Percentiles rank a stretch among this genome's conserved stretches.
Conservation (phyloP, 2,113 vertebrate genomes). For the Aepyceros melampus region DNA sequence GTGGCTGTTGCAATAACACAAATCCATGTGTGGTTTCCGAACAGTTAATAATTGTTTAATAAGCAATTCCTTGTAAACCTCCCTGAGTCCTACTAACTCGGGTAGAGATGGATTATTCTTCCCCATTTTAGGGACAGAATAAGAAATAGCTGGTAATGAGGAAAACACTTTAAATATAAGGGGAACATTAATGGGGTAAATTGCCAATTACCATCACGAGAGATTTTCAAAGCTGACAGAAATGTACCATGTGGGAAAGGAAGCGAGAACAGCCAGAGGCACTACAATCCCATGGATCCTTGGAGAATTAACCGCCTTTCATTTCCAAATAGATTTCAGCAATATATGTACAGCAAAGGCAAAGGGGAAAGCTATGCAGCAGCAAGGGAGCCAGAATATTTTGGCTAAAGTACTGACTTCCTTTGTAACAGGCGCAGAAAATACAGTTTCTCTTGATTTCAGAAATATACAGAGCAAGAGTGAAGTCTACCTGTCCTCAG, state of each 20-base stretch:
- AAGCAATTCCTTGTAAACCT: slow-evolving; percentile 43
- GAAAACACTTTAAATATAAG: slow-evolving; percentile 53
- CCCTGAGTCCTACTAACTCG: not conserved
- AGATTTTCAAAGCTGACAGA: slow-evolving; percentile 57
- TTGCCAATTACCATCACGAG: slow-evolving; percentile 52
- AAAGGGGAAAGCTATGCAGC: not conserved
- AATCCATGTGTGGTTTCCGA: slow-evolving; percentile 60
- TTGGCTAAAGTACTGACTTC: slow-evolving; percentile 9
- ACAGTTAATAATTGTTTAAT: slow-evolving; percentile 71
- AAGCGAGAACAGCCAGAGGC: slow-evolving; percentile 37
- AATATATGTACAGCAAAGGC: slow-evolving; percentile 18
- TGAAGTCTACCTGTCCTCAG: not conserved
- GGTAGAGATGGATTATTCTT: slow-evolving; percentile 45
- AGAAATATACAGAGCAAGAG: not conserved
- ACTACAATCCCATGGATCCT: slow-evolving; percentile 27
- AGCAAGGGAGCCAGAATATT: slow-evolving; percentile 7
- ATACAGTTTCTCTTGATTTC: slow-evolving; percentile 21
- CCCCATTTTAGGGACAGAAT: slow-evolving; percentile 43
- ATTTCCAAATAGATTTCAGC: slow-evolving; percentile 55
- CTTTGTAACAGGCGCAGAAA: not conserved
- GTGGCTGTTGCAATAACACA: slow-evolving; percentile 50
- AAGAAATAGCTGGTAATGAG: slow-evolving; percentile 53
- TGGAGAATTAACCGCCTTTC: slow-evolving; percentile 52
- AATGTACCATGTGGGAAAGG: slow-evolving; percentile 29
- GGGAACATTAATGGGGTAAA: slow-evolving; percentile 32